A percentile compares a stretch with the other conserved stretches of the same genome.
Conservation (phyloP, 1,140 invertebrate genomes). For the Drosophila nikananu region DNA sequence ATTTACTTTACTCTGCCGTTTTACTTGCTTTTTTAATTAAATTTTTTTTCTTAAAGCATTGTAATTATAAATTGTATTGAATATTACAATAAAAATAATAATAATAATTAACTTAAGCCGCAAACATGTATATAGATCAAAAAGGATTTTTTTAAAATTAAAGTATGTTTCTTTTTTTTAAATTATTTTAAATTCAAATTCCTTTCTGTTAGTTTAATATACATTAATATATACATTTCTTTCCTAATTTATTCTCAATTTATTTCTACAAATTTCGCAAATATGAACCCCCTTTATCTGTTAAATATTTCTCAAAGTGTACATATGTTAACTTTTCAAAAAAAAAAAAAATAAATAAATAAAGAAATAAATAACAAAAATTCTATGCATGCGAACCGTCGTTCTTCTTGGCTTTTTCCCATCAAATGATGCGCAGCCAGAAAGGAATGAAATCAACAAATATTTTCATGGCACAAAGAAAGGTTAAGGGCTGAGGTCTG, state of each 20-base stretch:
- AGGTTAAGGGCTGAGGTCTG: neutral
- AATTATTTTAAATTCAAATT: neutral
- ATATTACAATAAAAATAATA: no score
- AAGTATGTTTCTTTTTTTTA: no score
- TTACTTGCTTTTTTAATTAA: no score
- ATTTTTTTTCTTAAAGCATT: no score
- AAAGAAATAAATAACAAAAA: neutral
- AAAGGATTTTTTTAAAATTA: no score
- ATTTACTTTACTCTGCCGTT: no score
- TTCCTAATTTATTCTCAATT: neutral
- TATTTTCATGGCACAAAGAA: constrained; percentile 44
- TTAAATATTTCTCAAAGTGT: neutral
- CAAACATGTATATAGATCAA: no score
- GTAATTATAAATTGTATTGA: no score
- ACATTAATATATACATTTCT: neutral
- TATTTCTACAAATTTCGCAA: neutral
- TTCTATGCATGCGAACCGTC: neutral
- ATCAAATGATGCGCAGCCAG: constrained; percentile 17
- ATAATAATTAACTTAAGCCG: no score
- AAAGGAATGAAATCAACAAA: constrained; percentile 56
- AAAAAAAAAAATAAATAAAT: neutral
- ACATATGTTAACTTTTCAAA: neutral
- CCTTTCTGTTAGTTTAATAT: no score
- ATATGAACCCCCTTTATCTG: neutral
- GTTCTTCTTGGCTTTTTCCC: constrained; percentile 8